These are phyloP conservation scores for Selene dorsalis DNA, from an alignment of 2,797 vertebrate species.

Conservation along the genomic window DNA sequence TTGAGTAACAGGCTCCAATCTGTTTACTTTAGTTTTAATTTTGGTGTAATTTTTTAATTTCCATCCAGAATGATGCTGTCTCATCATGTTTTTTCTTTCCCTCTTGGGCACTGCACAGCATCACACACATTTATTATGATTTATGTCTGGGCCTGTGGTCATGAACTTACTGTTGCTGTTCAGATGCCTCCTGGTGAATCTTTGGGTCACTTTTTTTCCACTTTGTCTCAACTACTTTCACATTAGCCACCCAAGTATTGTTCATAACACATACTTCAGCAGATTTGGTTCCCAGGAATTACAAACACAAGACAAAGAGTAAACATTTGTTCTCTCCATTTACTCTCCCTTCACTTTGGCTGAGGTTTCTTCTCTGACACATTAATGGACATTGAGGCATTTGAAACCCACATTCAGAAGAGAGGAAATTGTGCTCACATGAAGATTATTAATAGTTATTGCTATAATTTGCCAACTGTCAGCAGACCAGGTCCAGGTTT, in stretches of 20 bases:
- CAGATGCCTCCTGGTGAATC: background rate
- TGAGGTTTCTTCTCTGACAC: slow-evolving; percentile 6
- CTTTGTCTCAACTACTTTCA: background rate
- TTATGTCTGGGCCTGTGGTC: background rate
- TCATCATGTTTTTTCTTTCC: background rate
- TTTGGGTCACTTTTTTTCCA: background rate
- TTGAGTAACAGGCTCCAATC: background rate
- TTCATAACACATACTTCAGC: background rate
- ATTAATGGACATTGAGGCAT: background rate
- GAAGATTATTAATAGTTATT: slow-evolving; percentile 35
- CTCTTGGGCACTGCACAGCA: background rate
- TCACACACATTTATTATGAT: background rate
- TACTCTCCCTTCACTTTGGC: background rate
- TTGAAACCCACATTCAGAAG: slow-evolving; percentile 45
- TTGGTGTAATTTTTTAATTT: background rate
- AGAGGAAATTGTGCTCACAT: slow-evolving; percentile 22
- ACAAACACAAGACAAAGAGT: background rate
- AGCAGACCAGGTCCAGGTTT: background rate
- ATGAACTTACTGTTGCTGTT: background rate
- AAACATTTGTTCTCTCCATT: background rate
- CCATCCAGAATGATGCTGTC: background rate
- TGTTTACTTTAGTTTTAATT: background rate
- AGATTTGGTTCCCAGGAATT: background rate
- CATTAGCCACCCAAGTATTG: background rate
- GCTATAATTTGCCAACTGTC: slow-evolving; percentile 16